These are phyloP conservation scores for Xiphophorus hellerii DNA, from an alignment of 2,113 vertebrate species.

Conservation along the genomic window DNA sequence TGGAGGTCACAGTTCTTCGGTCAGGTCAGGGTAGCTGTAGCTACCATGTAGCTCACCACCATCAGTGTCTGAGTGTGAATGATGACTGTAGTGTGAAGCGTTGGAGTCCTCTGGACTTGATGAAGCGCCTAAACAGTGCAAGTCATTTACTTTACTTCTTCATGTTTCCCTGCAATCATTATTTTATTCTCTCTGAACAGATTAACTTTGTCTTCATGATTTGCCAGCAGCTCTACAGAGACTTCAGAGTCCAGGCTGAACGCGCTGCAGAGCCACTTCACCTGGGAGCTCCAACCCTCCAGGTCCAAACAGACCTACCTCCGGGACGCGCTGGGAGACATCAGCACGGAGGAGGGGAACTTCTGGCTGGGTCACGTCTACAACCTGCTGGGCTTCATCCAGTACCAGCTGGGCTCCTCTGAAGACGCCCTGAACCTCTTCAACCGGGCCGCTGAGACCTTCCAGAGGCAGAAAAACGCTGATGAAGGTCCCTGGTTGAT, in stretches of 20 bases:
- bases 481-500: constrained; percentile 60
- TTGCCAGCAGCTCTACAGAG: too few relatives aligned
- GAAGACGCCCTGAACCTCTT: constrained; percentile 34
- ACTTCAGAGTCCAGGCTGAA: constrained; percentile 19
- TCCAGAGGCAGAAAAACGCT: constrained; percentile 22
- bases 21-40: too few relatives aligned
- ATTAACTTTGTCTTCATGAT: too few relatives aligned
- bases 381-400: constrained; percentile 54
- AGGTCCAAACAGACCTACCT: not conserved
- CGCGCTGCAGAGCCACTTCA: constrained; percentile 64
- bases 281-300: constrained; percentile 31
- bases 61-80: too few relatives aligned
- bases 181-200: too few relatives aligned
- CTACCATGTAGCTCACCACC: too few relatives aligned
- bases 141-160: too few relatives aligned
- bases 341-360: constrained; percentile 22
- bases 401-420: constrained; percentile 6
- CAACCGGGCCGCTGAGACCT: constrained; percentile 33
- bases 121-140: too few relatives aligned
- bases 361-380: constrained; percentile 58
- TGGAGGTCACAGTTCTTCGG: too few relatives aligned
- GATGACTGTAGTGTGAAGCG: too few relatives aligned
- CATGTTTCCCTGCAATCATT: too few relatives aligned
- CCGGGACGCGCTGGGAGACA: constrained; percentile 34
- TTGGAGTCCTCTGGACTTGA: too few relatives aligned